These are phyloP conservation scores for Protobothrops flavoviridis DNA, from an alignment of 2,113 vertebrate genomes.

Conservation along the genomic window DNA sequence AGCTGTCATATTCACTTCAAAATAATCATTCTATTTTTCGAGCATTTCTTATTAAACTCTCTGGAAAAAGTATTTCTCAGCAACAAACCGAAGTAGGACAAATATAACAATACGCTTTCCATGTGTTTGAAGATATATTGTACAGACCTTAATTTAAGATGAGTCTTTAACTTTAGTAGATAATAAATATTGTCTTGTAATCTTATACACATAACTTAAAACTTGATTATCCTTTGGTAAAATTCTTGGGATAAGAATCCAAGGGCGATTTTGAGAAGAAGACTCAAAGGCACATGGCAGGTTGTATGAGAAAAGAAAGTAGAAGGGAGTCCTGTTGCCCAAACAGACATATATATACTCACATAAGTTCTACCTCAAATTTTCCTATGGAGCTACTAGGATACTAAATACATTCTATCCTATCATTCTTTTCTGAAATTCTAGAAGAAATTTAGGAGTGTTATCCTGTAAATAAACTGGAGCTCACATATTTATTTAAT, in stretches of 20 bases:
- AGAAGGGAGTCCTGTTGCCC: not conserved
- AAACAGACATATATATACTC: not conserved
- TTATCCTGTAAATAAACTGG: not conserved
- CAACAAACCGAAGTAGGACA: not conserved
- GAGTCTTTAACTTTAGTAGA: not conserved
- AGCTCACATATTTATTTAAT: not conserved
- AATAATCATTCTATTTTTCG: not conserved
- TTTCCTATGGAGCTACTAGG: not conserved
- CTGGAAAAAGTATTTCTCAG: not conserved
- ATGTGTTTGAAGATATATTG: not conserved
- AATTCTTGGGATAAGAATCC: not conserved
- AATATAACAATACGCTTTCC: not conserved
- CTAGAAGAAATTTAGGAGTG: not conserved
- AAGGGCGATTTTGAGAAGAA: not conserved
- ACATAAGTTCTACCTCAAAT: not conserved
- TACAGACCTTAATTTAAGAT: not conserved
- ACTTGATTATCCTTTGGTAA: not conserved
- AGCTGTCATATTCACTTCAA: not conserved
- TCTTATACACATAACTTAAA: not conserved
- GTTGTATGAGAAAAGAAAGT: not conserved
- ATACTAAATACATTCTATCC: not conserved
- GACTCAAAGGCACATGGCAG: not conserved
- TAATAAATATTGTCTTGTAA: not conserved
- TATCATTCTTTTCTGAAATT: not conserved
- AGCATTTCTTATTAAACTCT: not conserved